phyloP scores from a whole-genome alignment of 2,797 vertebrate species.

The Amniataba percoides region DNA sequence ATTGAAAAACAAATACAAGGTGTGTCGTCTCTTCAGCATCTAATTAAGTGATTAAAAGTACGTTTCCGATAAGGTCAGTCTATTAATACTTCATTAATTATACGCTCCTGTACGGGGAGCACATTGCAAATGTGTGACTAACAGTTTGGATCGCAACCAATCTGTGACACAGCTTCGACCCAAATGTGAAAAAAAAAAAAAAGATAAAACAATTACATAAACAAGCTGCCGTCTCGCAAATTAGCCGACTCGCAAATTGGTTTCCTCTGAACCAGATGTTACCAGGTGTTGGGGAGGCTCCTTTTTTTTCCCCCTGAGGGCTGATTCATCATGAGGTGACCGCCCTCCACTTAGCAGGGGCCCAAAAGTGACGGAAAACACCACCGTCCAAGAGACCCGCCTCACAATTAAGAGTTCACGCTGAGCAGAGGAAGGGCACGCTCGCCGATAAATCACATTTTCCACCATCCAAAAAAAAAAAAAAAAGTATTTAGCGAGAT shows the following conservation, averaged over 20 bases:
- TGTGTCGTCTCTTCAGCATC: background rate
- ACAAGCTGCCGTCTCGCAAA: conserved; percentile 29
- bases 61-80: background rate
- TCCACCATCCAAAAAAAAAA: conserved; percentile 32
- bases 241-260: conserved; percentile 42
- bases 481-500: conserved; percentile 20
- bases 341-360: conserved; percentile 23
- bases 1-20: background rate
- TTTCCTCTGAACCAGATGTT: conserved; percentile 67
- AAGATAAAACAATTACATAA: conserved; percentile 15
- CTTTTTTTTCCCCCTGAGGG: conserved; percentile 28
- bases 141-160: background rate
- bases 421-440: conserved; percentile 19
- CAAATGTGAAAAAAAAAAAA: background rate
- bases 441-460: conserved; percentile 32
- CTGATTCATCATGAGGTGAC: conserved; percentile 4
- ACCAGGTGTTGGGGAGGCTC: conserved; percentile 53
- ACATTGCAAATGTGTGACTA: background rate
- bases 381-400: conserved; percentile 14
- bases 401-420: conserved; percentile 47
- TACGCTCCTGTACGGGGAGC: background rate
- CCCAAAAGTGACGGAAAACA: conserved; percentile 18
- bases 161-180: background rate
- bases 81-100: background rate
- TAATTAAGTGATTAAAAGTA: background rate